A percentile compares a stretch with the other conserved stretches of the same genome.
phyloP scores from a whole-genome alignment of 2,888 invertebrate genomes.

The Empis stercorea region DNA sequence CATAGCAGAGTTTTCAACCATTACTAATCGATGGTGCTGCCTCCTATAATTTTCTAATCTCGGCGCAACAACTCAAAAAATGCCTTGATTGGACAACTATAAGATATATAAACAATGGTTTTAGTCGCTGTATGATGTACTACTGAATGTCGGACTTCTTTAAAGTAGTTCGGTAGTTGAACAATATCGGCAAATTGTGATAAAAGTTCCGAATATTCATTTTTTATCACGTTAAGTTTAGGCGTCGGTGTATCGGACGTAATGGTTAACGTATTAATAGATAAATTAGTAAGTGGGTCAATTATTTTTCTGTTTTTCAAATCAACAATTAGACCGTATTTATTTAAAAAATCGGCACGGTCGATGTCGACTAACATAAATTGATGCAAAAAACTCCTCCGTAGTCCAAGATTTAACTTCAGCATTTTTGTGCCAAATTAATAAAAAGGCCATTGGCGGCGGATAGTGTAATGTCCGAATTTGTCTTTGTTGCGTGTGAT shows the following conservation, averaged over 20 bases:
- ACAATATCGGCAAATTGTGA: not conserved
- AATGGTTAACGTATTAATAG: not conserved
- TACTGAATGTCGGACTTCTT: not conserved
- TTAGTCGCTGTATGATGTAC: not conserved
- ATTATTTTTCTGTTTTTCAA: not conserved
- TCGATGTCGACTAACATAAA: slow-evolving; percentile 1
- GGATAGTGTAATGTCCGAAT: not conserved
- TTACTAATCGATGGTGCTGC: too few species aligned
- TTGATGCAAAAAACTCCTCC: slow-evolving; percentile 1
- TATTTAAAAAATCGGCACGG: not conserved
- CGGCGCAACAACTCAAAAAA: too few species aligned
- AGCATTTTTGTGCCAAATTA: slow-evolving; percentile 3
- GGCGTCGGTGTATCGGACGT: not conserved
- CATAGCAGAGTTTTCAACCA: too few species aligned
- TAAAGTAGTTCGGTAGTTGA: not conserved
- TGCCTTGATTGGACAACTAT: too few species aligned
- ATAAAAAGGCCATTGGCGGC: slow-evolving; percentile 4
- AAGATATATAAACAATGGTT: too few species aligned
- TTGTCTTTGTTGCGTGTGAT: not conserved
- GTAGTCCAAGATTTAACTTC: not conserved
- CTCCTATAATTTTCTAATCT: too few species aligned
- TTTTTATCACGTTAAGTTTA: not conserved
- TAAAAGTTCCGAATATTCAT: not conserved
- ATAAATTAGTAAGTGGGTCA: not conserved
- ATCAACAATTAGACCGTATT: not conserved